These are phyloP conservation scores for Protosalanx chinensis DNA, from an alignment of 2,797 vertebrate species.

Conservation along the genomic window DNA sequence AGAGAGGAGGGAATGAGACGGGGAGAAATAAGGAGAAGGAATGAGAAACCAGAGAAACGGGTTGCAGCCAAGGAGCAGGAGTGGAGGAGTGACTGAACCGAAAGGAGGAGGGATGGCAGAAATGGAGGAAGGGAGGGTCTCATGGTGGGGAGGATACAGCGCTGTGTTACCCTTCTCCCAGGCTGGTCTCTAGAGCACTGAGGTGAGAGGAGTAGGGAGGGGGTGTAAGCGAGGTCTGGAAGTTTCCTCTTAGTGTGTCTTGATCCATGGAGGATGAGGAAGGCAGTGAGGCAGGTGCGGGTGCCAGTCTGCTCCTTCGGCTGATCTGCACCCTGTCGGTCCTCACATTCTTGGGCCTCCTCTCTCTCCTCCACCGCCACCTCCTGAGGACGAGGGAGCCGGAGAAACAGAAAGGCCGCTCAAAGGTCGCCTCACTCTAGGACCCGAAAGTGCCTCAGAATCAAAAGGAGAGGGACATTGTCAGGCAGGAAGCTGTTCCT, in stretches of 20 bases:
- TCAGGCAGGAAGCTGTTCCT: background rate
- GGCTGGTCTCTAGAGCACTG: background rate
- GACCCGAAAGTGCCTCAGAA: background rate
- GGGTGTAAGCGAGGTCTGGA: background rate
- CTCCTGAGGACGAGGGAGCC: background rate
- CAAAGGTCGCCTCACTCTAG: background rate
- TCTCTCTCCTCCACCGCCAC: slow-evolving; percentile 8
- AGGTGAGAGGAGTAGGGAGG: background rate
- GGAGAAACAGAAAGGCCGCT: background rate
- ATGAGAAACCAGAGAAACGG: background rate
- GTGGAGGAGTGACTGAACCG: slow-evolving; percentile 7
- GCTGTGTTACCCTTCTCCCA: background rate
- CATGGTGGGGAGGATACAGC: background rate
- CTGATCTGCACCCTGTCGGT: slow-evolving; percentile 8
- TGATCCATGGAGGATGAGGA: slow-evolving; percentile 13
- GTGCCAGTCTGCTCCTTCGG: background rate
- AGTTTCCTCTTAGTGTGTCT: background rate
- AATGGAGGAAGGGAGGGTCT: slow-evolving; percentile 1
- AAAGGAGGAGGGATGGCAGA: slow-evolving; percentile 2
- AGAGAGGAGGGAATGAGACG: background rate
- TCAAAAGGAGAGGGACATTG: background rate
- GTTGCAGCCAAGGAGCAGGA: slow-evolving; percentile 4
- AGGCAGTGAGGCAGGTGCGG: background rate
- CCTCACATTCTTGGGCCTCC: slow-evolving; percentile 13
- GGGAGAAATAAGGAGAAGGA: background rate